These are phyloP conservation scores for Gymnorhina tibicen DNA, from an alignment of 2,113 vertebrate species.

Conservation along the genomic window DNA sequence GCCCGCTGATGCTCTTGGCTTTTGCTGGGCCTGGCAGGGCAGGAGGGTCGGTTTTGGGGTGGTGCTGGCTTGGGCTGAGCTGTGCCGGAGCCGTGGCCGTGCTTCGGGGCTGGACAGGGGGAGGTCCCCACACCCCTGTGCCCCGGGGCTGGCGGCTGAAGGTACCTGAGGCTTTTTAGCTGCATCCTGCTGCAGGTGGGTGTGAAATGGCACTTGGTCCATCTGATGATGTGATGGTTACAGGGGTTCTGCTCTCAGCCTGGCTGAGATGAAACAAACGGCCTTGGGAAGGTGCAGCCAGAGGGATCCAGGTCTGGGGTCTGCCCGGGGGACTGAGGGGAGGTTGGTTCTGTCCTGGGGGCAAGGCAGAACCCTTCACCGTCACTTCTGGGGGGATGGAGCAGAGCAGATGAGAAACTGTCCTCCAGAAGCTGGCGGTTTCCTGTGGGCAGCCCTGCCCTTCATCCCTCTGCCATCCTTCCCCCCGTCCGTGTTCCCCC, in stretches of 20 bases:
- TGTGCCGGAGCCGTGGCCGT: rapidly evolving
- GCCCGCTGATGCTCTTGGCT: background rate
- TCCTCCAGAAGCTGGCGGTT: background rate
- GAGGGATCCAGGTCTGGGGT: background rate
- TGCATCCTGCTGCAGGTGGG: background rate
- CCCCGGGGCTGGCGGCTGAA: background rate
- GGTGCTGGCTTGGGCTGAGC: background rate
- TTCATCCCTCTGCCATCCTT: background rate
- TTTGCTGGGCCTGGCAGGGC: background rate
- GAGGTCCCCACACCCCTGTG: background rate
- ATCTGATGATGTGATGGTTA: background rate
- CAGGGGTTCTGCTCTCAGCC: background rate
- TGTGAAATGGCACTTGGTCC: background rate
- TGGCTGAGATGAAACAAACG: background rate
- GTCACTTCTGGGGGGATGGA: background rate
- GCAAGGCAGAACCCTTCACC: background rate
- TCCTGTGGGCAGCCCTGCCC: background rate
- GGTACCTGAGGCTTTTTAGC: background rate
- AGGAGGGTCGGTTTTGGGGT: background rate
- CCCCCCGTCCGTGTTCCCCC: background rate
- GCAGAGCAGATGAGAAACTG: background rate
- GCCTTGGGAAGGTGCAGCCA: background rate
- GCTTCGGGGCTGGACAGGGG: rapidly evolving
- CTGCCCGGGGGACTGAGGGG: rapidly evolving
- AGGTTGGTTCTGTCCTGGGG: background rate